Evolutionary conservation across 2,113 vertebrate genomes (phyloP), one percentile per base, ranked within the genome.

Genomic region (Corvus hawaiiensis): DNA sequence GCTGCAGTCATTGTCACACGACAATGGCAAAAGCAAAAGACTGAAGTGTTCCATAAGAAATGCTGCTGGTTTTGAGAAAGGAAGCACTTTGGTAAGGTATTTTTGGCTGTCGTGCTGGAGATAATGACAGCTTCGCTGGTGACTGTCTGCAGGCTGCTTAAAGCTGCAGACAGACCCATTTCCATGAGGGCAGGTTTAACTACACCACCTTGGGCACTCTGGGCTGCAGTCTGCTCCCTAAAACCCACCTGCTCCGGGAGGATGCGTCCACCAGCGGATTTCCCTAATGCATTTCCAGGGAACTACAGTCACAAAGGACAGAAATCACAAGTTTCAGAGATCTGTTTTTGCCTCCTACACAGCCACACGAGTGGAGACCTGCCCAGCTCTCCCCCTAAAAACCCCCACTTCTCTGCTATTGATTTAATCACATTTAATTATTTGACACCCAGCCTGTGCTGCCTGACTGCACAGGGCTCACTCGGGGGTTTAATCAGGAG

Each of bases 371-470:
- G 23, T 9, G 67, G 62, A 54, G 33, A 63, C 88, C 55, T 51
- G 51, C 80, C 77, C 43, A 75, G 61, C 80, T 77, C 92, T 90
- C 81, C 11, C 48, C 54, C 8, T 15, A 1, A 32, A 62, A 13
- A 2, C 3, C 24, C 32, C 20, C 20, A 10, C 46, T 43, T 3
- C 37, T 35, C 37, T 76, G 77, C 67, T 68, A 43, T 58, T 48
- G 59, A 93, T 93, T 94, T 94, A 75, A 94, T 93, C 80, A 28
- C 54, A 7, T 51, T 93, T 71, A 59, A 82, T 78, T 88, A 51
- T 71, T 90, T 19, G 78, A 64, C 54, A 28, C 83, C 64, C 19
- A 11, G 20, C 43, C 71, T 43, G 93, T 62, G 71, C 76, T 92
- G 62, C 49, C 55, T 83, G 86, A 72, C 39, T 68, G 51, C 77